phyloP scores from a whole-genome alignment of 2,888 invertebrate species.

The Platypus cylindrus region DNA sequence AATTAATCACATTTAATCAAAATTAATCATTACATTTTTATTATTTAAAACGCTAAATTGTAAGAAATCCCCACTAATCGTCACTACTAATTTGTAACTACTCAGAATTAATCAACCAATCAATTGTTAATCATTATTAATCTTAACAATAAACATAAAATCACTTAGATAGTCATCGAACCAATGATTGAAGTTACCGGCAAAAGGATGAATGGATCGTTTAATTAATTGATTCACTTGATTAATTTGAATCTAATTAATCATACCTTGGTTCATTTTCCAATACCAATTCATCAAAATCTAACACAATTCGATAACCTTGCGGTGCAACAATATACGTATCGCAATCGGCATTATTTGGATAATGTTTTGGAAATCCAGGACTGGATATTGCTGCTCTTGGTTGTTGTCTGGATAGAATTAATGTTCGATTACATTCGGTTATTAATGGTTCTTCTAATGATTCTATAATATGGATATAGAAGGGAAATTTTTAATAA shows the following conservation, averaged over 20 bases:
- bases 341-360: constrained; percentile 61
- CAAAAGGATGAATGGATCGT: not conserved
- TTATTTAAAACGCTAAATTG: no score
- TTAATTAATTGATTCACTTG: not conserved
- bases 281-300: constrained; percentile 63
- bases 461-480: constrained; percentile 32
- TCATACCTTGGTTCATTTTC: constrained; percentile 69
- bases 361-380: constrained; percentile 66
- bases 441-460: constrained; percentile 36
- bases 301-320: constrained; percentile 55
- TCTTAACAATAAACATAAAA: not conserved
- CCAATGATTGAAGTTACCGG: not conserved
- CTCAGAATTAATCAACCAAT: no score
- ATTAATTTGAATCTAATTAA: no score
- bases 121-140: not conserved
- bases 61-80: no score
- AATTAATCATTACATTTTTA: no score
- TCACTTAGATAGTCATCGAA: not conserved
- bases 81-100: no score
- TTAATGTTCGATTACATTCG: constrained; percentile 57
- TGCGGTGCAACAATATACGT: constrained; percentile 56
- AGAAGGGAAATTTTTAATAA: not conserved
- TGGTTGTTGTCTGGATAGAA: constrained; percentile 51
- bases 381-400: constrained; percentile 63
- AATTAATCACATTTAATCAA: no score